Conservation (phyloP, 2,888 invertebrate species). For the Diploptera punctata region DNA sequence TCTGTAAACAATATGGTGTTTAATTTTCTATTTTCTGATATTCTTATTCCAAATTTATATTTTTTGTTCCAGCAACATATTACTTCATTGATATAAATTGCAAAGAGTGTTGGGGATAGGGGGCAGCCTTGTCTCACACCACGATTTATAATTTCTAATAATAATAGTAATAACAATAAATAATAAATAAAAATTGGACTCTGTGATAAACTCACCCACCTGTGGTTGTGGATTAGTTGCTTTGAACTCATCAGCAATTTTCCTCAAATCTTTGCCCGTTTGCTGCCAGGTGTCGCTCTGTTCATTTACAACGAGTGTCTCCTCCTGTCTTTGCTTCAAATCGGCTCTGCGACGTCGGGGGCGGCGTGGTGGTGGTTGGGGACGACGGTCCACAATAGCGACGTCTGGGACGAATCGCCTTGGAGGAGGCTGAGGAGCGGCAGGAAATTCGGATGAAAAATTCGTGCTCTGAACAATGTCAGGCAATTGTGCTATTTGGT, state of each 20-base stretch:
- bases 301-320: not conserved
- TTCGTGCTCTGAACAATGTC: not conserved
- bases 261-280: conserved; percentile 28
- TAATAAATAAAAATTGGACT: no score
- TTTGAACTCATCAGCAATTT: conserved; percentile 31
- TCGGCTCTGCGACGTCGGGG: not conserved
- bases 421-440: not conserved
- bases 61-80: no score
- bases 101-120: no score
- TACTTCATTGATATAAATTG: no score
- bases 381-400: not conserved
- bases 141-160: no score
- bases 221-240: not conserved
- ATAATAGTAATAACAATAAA: no score
- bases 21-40: no score
- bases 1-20: no score
- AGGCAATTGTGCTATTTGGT: not conserved
- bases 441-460: not conserved
- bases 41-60: no score
- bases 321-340: not conserved
- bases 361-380: not conserved
- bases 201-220: conserved; percentile 18
- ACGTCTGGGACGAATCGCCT: not conserved
- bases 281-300: conserved; percentile 27
- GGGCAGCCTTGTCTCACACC: no score